Base-by-base conservation (phyloP, 2,888 invertebrate species). In the Tubiluchus corallicola region DNA sequence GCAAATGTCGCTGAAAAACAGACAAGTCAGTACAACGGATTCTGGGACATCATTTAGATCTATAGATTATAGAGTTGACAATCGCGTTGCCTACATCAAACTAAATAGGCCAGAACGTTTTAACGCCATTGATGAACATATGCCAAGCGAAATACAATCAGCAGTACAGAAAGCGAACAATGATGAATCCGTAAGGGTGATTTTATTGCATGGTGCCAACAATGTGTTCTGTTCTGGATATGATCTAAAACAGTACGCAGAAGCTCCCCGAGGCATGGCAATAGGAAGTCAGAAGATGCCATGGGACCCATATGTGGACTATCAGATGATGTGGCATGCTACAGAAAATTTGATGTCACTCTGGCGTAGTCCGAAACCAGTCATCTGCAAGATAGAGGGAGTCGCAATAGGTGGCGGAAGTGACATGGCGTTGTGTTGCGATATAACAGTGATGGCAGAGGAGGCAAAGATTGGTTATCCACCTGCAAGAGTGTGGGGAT, bases 381-480 rank as follows among this genome's bases (percentile, higher is more conserved):
- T 49, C n/a, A 37, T 53, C 4, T 46, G 47, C 21, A 47, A 50
- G 41, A 49, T 53, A 4, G 41, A 47, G 16, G 52, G 51, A 3
- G 49, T 48, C 13, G 51, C 52, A 17, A 48, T 53, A 4, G 53
- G 51, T 18, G 53, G 53, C 4, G 53, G 53, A 3, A 50, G 49
- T 42, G 53, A 53, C 41, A 53, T 53, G 19, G 53, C 53, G 2
- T 39, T 53, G 18, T 46, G 45, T 20, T 53, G 53, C 40, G 53
- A 53, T 39, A 41, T 54, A 13, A 51, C 50, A 1, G 20, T 53
- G 18, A 46, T 46, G n/a, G 45, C 50, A 3, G 51, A 53, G 4
- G 48, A 52, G n/a, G 52, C 53, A 3, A 43, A 21, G 3, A 54
- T 53, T 16, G 53, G 53, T 2, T 53, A 54, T 20, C 53, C 53